A percentile compares a stretch with the other conserved stretches of the same genome.
Conservation (phyloP, 2,797 vertebrate species). For the Microctenopoma steveboyesi region DNA sequence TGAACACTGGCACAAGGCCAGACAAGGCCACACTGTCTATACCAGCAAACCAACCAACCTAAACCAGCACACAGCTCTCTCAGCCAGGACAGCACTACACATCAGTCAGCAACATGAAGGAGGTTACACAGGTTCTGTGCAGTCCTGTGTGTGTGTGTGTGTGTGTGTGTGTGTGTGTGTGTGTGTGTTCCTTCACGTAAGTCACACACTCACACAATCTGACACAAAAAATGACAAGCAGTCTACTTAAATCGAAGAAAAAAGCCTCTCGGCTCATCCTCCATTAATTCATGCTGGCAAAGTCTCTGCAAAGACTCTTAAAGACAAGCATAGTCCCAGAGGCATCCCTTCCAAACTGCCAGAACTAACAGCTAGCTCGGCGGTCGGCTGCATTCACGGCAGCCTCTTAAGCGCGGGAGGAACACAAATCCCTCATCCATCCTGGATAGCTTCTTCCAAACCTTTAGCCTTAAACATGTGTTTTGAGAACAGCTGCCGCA, state of each 20-base stretch:
- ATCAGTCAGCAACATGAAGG: slow-evolving; percentile 43
- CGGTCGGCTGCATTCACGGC: slow-evolving; percentile 66
- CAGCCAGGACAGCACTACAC: slow-evolving; percentile 35
- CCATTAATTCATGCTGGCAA: slow-evolving; percentile 78
- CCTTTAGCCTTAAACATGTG: slow-evolving; percentile 77
- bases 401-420: slow-evolving; percentile 53
- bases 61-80: slow-evolving; percentile 40
- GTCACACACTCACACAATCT: slow-evolving; percentile 30
- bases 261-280: slow-evolving; percentile 68
- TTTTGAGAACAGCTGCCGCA: slow-evolving; percentile 57
- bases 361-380: slow-evolving; percentile 73
- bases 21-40: slow-evolving; percentile 71
- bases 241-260: slow-evolving; percentile 65
- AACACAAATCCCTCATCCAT: slow-evolving; percentile 77
- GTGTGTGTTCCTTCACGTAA: slow-evolving; percentile 10
- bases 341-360: slow-evolving; percentile 74
- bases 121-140: slow-evolving; percentile 15
- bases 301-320: slow-evolving; percentile 78
- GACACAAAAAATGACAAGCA: slow-evolving; percentile 68
- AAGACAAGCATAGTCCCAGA: slow-evolving; percentile 74
- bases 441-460: slow-evolving; percentile 67
- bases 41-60: slow-evolving; percentile 66
- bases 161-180: slow-evolving; percentile 19
- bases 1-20: slow-evolving; percentile 69
- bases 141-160: slow-evolving; percentile 15